Evolutionary conservation across 2,797 vertebrate species (phyloP), one percentile per base, ranked within the genome.

Genomic region (Tinamus major): DNA sequence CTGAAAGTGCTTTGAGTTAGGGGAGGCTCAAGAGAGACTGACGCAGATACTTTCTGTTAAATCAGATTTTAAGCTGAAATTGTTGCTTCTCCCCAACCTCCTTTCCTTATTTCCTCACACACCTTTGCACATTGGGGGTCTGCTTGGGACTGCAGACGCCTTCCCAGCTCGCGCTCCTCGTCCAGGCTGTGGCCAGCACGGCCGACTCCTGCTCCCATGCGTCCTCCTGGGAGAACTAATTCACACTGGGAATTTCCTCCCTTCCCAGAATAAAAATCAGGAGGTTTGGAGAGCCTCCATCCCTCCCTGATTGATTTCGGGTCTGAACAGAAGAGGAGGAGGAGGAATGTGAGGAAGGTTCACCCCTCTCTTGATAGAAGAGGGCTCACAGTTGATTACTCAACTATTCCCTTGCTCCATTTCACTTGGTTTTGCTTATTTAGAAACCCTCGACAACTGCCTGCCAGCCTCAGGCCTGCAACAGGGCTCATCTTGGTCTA

Each of bases 1-100:
- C 65, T 82, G 64, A 93, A 94, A 92, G 89, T 71, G 74, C 85
- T 95, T 77, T 91, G 80, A 68, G 87, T 95, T 95, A 91, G 35
- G 35, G 37, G 90, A 87, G 53, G 58, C 90, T 93, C 75, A 80
- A 71, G 82, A 90, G 67, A 82, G 64, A 89, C 51, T 88, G 77
- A 95, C 0, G 26, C 74, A 89, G 67, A 81, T 46, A 44, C 42
- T 53, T 92, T 61, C 70, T 83, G 92, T 87, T 41, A 49, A 86
- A 76, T 61, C 86, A 55, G 62, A 90, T 61, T 56, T 90, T 79
- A 81, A 89, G 12, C 35, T 93, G 76, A 79, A 77, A 62, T 81
- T 88, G 86, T 58, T 72, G 68, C 55, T 81, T 72, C 68, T 91
- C 74, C 68, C 24, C 68, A 77, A 82, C 62, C 64, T 82, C 39